These are phyloP conservation scores for Hololepta plana DNA, from an alignment of 2,888 invertebrate genomes.

Conservation along the genomic window DNA sequence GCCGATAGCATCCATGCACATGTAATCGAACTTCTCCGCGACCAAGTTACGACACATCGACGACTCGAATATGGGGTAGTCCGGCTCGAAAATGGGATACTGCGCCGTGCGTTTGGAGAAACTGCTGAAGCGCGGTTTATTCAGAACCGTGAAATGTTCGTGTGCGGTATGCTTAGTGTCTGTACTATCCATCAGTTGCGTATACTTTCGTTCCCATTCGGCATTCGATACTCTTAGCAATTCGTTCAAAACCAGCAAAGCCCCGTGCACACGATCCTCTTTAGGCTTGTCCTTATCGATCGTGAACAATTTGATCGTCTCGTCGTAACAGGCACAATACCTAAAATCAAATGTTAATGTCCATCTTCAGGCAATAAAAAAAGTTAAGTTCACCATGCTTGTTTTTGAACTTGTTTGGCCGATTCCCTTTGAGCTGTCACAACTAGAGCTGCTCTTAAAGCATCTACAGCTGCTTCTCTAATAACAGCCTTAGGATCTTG, in stretches of 20 bases:
- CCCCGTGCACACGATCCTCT: slow-evolving; percentile 87
- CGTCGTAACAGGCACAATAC: slow-evolving; percentile 84
- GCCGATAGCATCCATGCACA: slow-evolving; percentile 61
- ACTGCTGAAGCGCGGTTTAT: slow-evolving; percentile 27
- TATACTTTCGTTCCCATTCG: slow-evolving; percentile 68
- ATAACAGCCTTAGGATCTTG: slow-evolving; percentile 83
- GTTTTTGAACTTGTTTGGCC: slow-evolving; percentile 77
- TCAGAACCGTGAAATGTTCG: slow-evolving; percentile 18
- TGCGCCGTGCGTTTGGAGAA: slow-evolving; percentile 24
- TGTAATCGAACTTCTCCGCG: slow-evolving; percentile 62
- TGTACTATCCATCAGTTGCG: slow-evolving; percentile 39
- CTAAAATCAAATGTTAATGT: slow-evolving; percentile 14
- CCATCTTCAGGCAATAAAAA: neutral
- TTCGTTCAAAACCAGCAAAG: slow-evolving; percentile 84
- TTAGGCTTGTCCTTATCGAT: slow-evolving; percentile 51
- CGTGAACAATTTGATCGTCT: slow-evolving; percentile 61
- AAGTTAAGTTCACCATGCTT: slow-evolving; percentile 48
- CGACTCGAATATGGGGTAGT: slow-evolving; percentile 60
- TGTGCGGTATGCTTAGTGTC: slow-evolving; percentile 19
- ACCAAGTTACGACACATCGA: slow-evolving; percentile 71
- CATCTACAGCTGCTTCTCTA: slow-evolving; percentile 83
- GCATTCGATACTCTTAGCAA: slow-evolving; percentile 79
- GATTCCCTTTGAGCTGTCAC: slow-evolving; percentile 92
- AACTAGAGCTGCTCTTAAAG: slow-evolving; percentile 83
- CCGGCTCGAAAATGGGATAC: slow-evolving; percentile 28